Conservation (phyloP, 2,888 invertebrate species). For the Erpobdella octoculata region DNA sequence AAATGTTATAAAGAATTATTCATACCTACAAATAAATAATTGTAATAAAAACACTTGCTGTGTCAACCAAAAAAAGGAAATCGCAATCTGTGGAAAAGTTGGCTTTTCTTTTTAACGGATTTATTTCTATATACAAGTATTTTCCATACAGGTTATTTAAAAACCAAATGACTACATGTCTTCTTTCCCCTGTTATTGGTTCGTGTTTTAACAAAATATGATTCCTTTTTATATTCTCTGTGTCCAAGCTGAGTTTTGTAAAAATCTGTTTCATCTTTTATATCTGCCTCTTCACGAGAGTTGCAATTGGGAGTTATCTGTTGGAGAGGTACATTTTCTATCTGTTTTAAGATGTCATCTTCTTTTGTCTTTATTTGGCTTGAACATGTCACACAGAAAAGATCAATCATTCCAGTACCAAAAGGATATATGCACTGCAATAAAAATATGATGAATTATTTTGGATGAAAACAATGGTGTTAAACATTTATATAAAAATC, state of each 20-base stretch:
- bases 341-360: background rate
- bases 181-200: background rate
- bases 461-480: too few relatives aligned
- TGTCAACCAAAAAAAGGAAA: too few relatives aligned
- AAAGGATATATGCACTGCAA: background rate
- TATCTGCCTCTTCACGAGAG: background rate
- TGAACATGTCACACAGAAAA: background rate
- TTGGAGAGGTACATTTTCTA: too few relatives aligned
- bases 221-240: background rate
- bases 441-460: background rate
- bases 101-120: too few relatives aligned
- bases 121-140: background rate
- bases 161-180: background rate
- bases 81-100: too few relatives aligned
- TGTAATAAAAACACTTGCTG: too few relatives aligned
- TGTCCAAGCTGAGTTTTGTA: too few relatives aligned
- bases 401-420: background rate
- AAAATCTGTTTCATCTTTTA: background rate
- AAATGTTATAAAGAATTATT: too few relatives aligned
- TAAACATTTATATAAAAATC: too few relatives aligned
- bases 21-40: too few relatives aligned
- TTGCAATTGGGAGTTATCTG: too few relatives aligned
- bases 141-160: background rate
- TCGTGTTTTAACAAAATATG: background rate
- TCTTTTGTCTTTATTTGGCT: background rate